A percentile compares a stretch with the other conserved stretches of the same genome.
These are phyloP conservation scores for Cabera pusaria DNA, from an alignment of 2,888 invertebrate genomes.

Conservation along the genomic window DNA sequence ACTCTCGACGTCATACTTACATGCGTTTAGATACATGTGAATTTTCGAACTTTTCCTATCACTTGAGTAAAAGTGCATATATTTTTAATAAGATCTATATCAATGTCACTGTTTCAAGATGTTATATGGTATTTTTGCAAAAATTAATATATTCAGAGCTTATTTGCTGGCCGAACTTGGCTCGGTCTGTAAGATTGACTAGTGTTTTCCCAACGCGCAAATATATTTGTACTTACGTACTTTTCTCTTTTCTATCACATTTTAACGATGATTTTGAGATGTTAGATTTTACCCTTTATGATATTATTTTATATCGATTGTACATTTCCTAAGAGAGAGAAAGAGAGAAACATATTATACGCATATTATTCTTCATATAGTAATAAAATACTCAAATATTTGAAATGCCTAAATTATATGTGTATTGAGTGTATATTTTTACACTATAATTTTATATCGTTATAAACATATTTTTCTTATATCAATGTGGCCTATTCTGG, in stretches of 20 bases:
- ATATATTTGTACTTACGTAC: slow-evolving; percentile 4
- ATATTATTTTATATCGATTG: slow-evolving; percentile 43
- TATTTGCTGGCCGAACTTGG: slow-evolving; percentile 19
- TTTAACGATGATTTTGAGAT: slow-evolving; percentile 23
- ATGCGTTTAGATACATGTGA: too few relatives aligned
- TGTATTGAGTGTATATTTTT: slow-evolving; percentile 63
- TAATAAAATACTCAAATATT: slow-evolving; percentile 41
- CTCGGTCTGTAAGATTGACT: slow-evolving; percentile 17
- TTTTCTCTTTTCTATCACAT: slow-evolving; percentile 11
- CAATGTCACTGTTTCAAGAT: slow-evolving; percentile 8
- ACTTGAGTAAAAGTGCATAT: too few relatives aligned
- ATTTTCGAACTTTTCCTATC: too few relatives aligned
- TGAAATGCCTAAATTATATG: slow-evolving; percentile 49
- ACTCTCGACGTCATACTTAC: too few relatives aligned
- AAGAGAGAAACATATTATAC: slow-evolving; percentile 41
- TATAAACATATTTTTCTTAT: slow-evolving; percentile 38
- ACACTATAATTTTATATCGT: slow-evolving; percentile 57
- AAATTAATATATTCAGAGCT: slow-evolving; percentile 14
- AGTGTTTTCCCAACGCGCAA: slow-evolving; percentile 6
- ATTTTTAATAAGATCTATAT: slow-evolving; percentile 1
- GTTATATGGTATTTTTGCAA: slow-evolving; percentile 6
- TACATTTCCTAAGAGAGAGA: slow-evolving; percentile 77
- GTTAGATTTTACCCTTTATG: slow-evolving; percentile 13
- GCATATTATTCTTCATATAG: slow-evolving; percentile 52
- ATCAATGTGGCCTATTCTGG: slow-evolving; percentile 31